These are phyloP conservation scores for Microcebus lehilahytsara DNA, from an alignment of 2,113 vertebrate genomes.

Conservation along the genomic window DNA sequence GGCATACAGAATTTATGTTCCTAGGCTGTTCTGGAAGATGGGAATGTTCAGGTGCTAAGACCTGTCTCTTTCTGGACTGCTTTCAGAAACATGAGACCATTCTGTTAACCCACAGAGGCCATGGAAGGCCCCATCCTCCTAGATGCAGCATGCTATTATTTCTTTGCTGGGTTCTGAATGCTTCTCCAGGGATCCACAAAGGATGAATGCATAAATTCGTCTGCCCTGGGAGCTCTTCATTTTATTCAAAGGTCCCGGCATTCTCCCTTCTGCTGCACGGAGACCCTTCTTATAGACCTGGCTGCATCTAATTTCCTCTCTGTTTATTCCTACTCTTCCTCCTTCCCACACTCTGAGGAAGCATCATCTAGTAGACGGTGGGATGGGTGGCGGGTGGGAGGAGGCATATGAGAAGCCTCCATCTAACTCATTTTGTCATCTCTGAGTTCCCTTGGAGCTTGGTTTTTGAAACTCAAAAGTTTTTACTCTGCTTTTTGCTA, in stretches of 20 bases:
- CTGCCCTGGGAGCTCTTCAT: neutral
- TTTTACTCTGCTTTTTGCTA: neutral
- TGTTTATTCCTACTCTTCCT: neutral
- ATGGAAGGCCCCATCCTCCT: neutral
- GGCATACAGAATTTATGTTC: neutral
- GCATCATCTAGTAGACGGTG: neutral
- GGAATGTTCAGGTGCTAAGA: neutral
- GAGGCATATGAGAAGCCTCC: neutral
- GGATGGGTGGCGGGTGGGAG: neutral
- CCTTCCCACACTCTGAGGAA: neutral
- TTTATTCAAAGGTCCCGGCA: too few relatives aligned
- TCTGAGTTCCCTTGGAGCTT: neutral
- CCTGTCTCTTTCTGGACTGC: neutral
- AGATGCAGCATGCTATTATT: neutral
- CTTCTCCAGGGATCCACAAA: neutral
- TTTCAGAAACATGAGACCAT: neutral
- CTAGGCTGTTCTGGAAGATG: neutral
- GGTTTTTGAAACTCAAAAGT: slow-evolving; percentile 23
- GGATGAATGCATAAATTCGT: neutral
- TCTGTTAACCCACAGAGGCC: neutral
- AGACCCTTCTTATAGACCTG: neutral
- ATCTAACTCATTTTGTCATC: slow-evolving; percentile 20
- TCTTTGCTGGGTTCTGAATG: neutral
- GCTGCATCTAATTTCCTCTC: neutral
- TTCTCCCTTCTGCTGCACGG: fast-evolving